These are phyloP conservation scores for Nasonia vitripennis DNA, from an alignment of 1,140 invertebrate species.

Conservation along the genomic window DNA sequence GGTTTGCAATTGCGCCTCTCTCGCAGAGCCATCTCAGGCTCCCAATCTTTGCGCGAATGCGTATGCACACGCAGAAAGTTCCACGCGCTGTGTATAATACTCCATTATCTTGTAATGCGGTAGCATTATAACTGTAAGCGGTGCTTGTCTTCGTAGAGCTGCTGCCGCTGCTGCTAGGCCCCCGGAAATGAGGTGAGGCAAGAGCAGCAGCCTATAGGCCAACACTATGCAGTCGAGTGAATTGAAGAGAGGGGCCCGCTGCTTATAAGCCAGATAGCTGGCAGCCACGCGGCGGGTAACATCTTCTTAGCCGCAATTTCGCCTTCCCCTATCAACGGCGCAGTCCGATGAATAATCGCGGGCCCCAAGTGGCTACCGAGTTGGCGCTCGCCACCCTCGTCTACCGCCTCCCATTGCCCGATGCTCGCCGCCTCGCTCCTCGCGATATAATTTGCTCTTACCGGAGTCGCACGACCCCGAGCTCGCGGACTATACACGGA, in stretches of 20 bases:
- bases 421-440: background rate
- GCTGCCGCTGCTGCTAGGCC: conserved; percentile 33
- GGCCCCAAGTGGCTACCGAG: conserved; percentile 27
- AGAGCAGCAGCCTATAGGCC: conserved; percentile 1
- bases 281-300: conserved; percentile 58
- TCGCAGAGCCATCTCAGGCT: background rate
- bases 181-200: conserved; percentile 62
- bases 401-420: background rate
- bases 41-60: conserved; percentile 8
- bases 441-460: background rate
- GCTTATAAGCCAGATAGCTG: conserved; percentile 12
- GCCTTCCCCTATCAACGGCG: background rate
- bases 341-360: conserved; percentile 56
- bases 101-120: conserved; percentile 68
- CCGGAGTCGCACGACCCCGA: background rate
- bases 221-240: background rate
- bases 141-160: conserved; percentile 63
- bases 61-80: conserved; percentile 6
- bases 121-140: conserved; percentile 70
- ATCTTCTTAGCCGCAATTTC: conserved; percentile 63
- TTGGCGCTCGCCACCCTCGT: too few relatives aligned
- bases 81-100: conserved; percentile 56
- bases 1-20: conserved; percentile 30
- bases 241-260: conserved; percentile 42
- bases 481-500: background rate